A percentile compares a stretch with the other conserved stretches of the same genome.
Conservation (phyloP, 2,113 vertebrate species). For the Danio rerio region GRCz12tu NC_133176.1:8163001-8163500, state of each 20-base stretch:
- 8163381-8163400: conserved; percentile 6
- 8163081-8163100: background rate
- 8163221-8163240: background rate
- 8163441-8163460: conserved; percentile 10
- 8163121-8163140: background rate
- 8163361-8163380: conserved; percentile 38
- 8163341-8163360: conserved; percentile 27
- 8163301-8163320: conserved; percentile 52
- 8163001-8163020: background rate
- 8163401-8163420: too few relatives aligned
- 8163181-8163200: background rate
- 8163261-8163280: conserved; percentile 26
- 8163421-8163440: background rate
- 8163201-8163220: conserved; percentile 1
- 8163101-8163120: background rate
- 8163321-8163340: conserved; percentile 22
- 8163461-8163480: background rate
- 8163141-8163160: background rate
- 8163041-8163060: too few relatives aligned
- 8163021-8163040: background rate
- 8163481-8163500: background rate
- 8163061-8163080: background rate
- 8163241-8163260: conserved; percentile 5
- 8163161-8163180: background rate
- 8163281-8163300: conserved; percentile 32